These are phyloP conservation scores for Macroglossus sobrinus DNA, from an alignment of 2,113 vertebrate genomes.

Conservation along the genomic window DNA sequence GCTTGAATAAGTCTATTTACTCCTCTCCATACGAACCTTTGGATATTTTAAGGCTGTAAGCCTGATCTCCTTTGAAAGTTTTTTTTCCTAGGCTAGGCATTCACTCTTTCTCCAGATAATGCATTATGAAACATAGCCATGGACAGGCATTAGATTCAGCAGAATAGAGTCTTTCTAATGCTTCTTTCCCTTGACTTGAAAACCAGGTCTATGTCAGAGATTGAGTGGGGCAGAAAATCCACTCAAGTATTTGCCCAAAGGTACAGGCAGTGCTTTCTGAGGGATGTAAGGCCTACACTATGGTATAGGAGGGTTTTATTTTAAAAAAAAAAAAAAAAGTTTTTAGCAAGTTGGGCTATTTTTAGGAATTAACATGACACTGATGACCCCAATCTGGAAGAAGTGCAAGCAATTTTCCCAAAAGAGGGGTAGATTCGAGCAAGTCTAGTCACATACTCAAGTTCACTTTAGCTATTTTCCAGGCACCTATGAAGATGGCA, in stretches of 20 bases:
- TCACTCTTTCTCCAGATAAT: not conserved
- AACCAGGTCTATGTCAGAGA: not conserved
- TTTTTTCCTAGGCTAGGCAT: not conserved
- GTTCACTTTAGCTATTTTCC: not conserved
- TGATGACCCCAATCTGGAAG: not conserved
- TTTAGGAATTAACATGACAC: slow-evolving; percentile 16
- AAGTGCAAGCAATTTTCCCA: not conserved
- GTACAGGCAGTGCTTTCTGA: not conserved
- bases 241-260: not conserved
- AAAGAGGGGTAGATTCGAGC: not conserved
- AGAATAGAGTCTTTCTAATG: not conserved
- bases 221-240: too few relatives aligned
- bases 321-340: too few relatives aligned
- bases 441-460: not conserved
- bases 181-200: not conserved
- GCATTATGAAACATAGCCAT: not conserved
- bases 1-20: slow-evolving; percentile 8
- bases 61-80: not conserved
- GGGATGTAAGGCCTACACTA: not conserved
- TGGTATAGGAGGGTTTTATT: not conserved
- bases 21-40: not conserved
- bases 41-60: not conserved
- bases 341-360: not conserved
- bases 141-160: not conserved
- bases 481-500: not conserved